These are phyloP conservation scores for Zaprionus gabonicus DNA, from an alignment of 1,140 invertebrate genomes.

Conservation along the genomic window DNA sequence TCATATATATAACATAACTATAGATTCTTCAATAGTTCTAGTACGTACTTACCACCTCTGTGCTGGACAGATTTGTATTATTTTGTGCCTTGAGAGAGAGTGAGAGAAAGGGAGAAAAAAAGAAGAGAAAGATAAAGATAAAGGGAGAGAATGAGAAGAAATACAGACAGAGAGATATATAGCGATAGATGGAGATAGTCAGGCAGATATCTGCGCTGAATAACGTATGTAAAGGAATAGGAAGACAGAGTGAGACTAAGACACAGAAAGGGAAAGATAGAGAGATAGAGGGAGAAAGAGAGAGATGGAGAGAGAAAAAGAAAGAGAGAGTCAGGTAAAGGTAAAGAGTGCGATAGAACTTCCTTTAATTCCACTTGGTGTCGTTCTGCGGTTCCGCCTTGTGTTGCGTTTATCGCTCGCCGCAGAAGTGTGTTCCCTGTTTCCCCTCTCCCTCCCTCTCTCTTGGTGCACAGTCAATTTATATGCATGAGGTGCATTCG, in stretches of 20 bases:
- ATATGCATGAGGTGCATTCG: conserved; percentile 34
- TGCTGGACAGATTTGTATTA: too few relatives aligned
- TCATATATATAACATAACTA: too few relatives aligned
- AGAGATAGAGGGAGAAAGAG: background rate
- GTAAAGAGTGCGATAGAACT: conserved; percentile 24
- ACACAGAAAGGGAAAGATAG: too few relatives aligned
- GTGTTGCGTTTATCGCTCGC: background rate
- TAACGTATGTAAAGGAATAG: background rate
- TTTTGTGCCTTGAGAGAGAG: too few relatives aligned
- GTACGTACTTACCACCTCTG: too few relatives aligned
- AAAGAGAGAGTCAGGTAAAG: background rate
- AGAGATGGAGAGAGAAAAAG: background rate
- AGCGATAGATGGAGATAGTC: too few relatives aligned
- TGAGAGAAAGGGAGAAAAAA: background rate
- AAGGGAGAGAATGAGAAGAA: background rate
- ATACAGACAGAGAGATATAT: background rate
- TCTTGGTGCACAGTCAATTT: conserved; percentile 26
- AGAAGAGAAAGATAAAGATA: background rate
- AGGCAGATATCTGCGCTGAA: background rate
- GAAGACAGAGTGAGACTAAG: background rate
- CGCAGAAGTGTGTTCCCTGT: background rate
- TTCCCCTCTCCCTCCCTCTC: background rate
- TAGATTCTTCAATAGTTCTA: too few relatives aligned
- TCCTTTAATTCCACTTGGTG: conserved; percentile 49
- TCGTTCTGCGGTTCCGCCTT: background rate